Conservation (phyloP, 2,888 invertebrate genomes). For the Sinhomidia bicolor region DNA sequence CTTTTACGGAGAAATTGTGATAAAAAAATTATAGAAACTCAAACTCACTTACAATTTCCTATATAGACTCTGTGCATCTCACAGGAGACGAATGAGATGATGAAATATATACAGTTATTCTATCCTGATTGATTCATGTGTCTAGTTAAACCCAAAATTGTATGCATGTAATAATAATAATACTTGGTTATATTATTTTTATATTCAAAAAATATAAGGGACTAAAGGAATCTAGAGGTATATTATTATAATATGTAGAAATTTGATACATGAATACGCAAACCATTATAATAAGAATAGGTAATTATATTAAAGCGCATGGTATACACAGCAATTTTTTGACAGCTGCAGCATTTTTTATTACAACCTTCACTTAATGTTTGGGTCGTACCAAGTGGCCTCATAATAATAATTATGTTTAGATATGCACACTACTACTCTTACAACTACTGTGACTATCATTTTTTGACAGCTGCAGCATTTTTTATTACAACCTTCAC, state of each 20-base stretch:
- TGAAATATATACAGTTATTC: background rate
- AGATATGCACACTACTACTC: background rate
- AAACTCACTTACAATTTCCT: too few relatives aligned
- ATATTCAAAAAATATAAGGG: background rate
- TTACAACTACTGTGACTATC: too few relatives aligned
- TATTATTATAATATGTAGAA: background rate
- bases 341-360: constrained; percentile 61
- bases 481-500: constrained; percentile 35
- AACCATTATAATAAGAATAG: too few relatives aligned
- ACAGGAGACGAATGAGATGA: background rate
- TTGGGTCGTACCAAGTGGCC: constrained; percentile 14
- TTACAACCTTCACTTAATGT: constrained; percentile 19
- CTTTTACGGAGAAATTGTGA: constrained; percentile 8
- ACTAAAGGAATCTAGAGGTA: constrained; percentile 2
- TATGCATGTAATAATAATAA: background rate
- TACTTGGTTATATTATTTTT: background rate
- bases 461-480: constrained; percentile 65
- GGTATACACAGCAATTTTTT: constrained; percentile 37
- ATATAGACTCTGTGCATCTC: too few relatives aligned
- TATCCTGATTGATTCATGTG: background rate
- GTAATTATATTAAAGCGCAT: background rate
- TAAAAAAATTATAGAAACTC: too few relatives aligned
- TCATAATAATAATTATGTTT: constrained; percentile 38
- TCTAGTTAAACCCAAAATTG: background rate
- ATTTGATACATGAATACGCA: background rate